Percentiles rank a stretch among this genome's conserved stretches.
Evolutionary conservation across 2,888 invertebrate genomes (phyloP).

Genomic region (Branchinecta sandiegonensis): DNA sequence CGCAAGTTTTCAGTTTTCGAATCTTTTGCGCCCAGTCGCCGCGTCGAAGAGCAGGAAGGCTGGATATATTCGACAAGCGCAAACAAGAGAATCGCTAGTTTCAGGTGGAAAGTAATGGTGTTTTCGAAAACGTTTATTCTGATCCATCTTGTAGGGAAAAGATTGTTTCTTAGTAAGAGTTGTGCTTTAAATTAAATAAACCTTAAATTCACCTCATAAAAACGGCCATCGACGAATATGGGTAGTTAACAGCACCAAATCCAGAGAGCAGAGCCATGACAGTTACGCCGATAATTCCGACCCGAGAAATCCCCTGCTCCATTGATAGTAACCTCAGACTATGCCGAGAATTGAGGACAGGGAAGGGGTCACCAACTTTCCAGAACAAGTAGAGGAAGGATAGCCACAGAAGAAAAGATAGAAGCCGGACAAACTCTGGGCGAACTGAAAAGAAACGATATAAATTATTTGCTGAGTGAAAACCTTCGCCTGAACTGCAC

Average conservation of each 20-base stretch:
- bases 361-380: slow-evolving; percentile 98
- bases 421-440: slow-evolving; percentile 54
- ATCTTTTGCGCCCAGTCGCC: too few species aligned
- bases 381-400: slow-evolving; percentile 90
- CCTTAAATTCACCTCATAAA: slow-evolving; percentile 56
- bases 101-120: too few species aligned
- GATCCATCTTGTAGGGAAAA: too few species aligned
- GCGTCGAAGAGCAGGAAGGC: too few species aligned
- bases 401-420: slow-evolving; percentile 73
- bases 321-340: slow-evolving; percentile 61
- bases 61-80: too few species aligned
- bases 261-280: slow-evolving; percentile 97
- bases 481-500: too few species aligned
- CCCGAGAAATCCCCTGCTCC: slow-evolving; percentile 82
- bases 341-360: slow-evolving; percentile 77
- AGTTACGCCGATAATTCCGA: slow-evolving; percentile 97
- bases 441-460: slow-evolving; percentile 43
- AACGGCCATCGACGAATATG: slow-evolving; percentile 95
- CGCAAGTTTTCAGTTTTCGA: too few species aligned
- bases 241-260: slow-evolving; percentile 99
- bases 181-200: too few species aligned
- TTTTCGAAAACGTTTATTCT: too few species aligned
- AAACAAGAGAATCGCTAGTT: too few species aligned
- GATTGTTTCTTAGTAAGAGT: too few species aligned
- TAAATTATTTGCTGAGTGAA: too few species aligned